Evolutionary conservation across 2,113 vertebrate species (phyloP), one percentile per base, ranked within the genome.

Genomic region (Malaclemys terrapin): DNA sequence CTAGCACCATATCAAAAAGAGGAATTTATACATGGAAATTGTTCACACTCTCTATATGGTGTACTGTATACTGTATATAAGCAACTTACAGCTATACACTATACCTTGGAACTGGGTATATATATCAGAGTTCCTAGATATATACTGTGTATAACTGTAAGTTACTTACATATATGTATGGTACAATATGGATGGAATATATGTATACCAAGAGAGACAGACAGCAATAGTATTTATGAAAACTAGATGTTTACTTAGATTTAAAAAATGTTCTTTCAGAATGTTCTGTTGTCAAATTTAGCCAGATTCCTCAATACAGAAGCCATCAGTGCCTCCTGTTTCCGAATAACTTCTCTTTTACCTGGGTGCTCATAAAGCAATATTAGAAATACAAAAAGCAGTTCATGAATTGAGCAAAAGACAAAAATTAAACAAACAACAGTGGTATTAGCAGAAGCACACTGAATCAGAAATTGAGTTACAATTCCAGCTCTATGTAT

Each of bases 1-100:
- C 80, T 92, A 93, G 53, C 84, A 88, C 94, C 72, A 49, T 89
- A 98, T 95, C 93, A 95, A 89, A 91, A 96, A 91, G 47, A 94
- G 80, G 80, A 89, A 93, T 92, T 93, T 88, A 80, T 76, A 49
- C 1, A 42, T 3, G 53, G 89, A 96, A 91, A 90, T 62, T 52
- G 76, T 65, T 91, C 82, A 88, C 72, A 78, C 83, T 22, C 49
- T 19, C 56, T 93, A 88, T 93, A 87, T 5, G 85, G 29, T 45
- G 27, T 25, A 82, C 22, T 19, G 85, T 52, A 49, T 11, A 38
- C 29, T 42, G 72, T 42, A 78, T 12, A 13, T 79, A 42, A 20
- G 31, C 54, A 92, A 78, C 83, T 85, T 65, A 31, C 86, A 82
- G 29, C 89, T 79, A 47, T 29, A 96, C 81, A 86, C 14, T 88